Conservation (phyloP, 2,888 invertebrate species). For the Heliothis peltigera region DNA sequence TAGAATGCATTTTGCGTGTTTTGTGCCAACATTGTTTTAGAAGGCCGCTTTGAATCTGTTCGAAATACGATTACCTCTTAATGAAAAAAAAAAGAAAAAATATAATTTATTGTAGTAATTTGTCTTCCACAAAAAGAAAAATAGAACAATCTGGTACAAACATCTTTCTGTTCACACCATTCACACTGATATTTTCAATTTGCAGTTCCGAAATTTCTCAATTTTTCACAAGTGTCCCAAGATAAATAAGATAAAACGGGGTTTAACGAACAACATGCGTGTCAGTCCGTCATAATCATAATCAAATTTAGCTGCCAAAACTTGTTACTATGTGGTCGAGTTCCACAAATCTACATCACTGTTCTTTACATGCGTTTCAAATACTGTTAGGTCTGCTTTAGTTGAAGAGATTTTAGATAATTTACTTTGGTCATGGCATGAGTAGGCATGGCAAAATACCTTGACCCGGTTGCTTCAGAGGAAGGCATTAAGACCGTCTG, state of each 20-base stretch:
- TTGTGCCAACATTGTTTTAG: background rate
- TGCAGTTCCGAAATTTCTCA: too few relatives aligned
- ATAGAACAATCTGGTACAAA: too few relatives aligned
- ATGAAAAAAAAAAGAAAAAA: too few relatives aligned
- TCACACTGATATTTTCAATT: too few relatives aligned
- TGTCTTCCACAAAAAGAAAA: too few relatives aligned
- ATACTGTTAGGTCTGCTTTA: slow-evolving; percentile 47
- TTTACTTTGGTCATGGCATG: slow-evolving; percentile 33
- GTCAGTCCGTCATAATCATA: slow-evolving; percentile 19
- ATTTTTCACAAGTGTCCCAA: background rate
- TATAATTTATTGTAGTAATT: too few relatives aligned
- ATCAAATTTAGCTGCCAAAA: slow-evolving; percentile 35
- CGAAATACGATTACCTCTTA: background rate
- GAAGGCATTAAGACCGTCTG: background rate
- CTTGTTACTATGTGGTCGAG: slow-evolving; percentile 23
- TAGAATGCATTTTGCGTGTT: background rate
- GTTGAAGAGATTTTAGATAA: slow-evolving; percentile 17
- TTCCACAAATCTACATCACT: slow-evolving; percentile 44
- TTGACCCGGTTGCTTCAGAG: slow-evolving; percentile 11
- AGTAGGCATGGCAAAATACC: slow-evolving; percentile 12
- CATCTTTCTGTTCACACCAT: too few relatives aligned
- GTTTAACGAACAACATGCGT: slow-evolving; percentile 13
- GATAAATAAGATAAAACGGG: background rate
- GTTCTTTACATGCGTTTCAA: slow-evolving; percentile 21
- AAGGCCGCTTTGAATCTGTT: background rate